Percentiles rank a stretch among this genome's conserved stretches.
Evolutionary conservation across 2,797 vertebrate genomes (phyloP).

Genomic region (Micrastur ruficollis): DNA sequence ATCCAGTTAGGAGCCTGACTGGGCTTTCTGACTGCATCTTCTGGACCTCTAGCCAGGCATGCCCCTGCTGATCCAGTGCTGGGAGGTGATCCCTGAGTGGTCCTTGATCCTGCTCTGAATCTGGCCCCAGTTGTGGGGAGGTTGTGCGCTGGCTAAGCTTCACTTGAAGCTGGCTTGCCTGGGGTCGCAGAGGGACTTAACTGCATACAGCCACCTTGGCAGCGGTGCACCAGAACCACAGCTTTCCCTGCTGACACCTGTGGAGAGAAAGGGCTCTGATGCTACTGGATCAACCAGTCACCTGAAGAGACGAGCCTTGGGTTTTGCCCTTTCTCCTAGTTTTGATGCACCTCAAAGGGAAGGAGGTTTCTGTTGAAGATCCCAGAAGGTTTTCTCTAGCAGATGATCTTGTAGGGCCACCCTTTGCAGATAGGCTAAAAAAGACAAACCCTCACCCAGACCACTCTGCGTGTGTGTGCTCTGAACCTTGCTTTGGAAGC

Average conservation of each 20-base stretch:
- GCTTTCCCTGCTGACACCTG: not conserved
- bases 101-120: not conserved
- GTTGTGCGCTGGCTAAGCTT: not conserved
- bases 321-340: not conserved
- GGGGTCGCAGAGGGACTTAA: not conserved
- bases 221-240: not conserved
- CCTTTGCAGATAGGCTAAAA: not conserved
- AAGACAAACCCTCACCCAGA: not conserved
- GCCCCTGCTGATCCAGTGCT: not conserved
- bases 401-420: not conserved
- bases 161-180: not conserved
- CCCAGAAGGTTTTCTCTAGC: not conserved
- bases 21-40: not conserved
- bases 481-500: constrained; percentile 52
- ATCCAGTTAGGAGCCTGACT: not conserved
- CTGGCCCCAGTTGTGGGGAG: not conserved
- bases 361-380: not conserved
- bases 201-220: fast-evolving
- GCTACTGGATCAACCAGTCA: not conserved
- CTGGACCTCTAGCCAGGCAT: not conserved
- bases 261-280: not conserved
- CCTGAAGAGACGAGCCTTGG: not conserved
- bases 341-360: not conserved
- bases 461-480: not conserved
- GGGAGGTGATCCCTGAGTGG: not conserved